Evolutionary conservation across 2,888 invertebrate genomes (phyloP).

Genomic region (Meghimatium bilineatum): DNA sequence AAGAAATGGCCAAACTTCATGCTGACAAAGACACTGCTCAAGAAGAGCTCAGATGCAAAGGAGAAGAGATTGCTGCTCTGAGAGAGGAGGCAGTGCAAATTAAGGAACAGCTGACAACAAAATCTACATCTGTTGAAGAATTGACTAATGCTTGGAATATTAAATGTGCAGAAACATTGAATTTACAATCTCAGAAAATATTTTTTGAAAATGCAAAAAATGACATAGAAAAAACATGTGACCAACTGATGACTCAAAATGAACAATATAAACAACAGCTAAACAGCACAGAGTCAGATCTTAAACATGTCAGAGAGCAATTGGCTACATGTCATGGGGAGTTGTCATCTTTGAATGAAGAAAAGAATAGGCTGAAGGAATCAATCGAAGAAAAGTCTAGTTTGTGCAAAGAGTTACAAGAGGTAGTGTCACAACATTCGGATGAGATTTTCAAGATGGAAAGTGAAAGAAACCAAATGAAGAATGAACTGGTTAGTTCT

Average conservation of each 20-base stretch:
- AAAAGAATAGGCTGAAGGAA: background rate
- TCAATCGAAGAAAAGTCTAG: constrained; percentile 10
- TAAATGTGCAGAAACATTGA: constrained; percentile 4
- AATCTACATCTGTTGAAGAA: background rate
- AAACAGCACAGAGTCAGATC: background rate
- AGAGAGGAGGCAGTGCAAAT: background rate
- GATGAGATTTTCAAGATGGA: background rate
- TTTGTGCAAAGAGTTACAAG: background rate
- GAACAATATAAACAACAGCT: background rate
- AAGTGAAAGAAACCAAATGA: constrained; percentile 3
- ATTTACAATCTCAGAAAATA: background rate
- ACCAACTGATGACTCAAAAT: background rate
- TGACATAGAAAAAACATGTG: background rate
- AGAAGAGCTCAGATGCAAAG: background rate
- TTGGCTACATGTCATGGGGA: background rate
- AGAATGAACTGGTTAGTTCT: background rate
- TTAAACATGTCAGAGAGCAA: background rate
- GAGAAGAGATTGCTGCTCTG: background rate
- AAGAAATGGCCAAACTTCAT: background rate
- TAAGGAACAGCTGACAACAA: background rate
- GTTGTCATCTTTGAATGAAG: constrained; percentile 5
- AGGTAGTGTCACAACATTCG: background rate
- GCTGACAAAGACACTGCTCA: background rate
- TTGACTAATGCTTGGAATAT: background rate
- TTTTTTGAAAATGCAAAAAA: background rate